These are phyloP conservation scores for Heliconius aoede DNA, from an alignment of 2,888 invertebrate species.

Conservation along the genomic window DNA sequence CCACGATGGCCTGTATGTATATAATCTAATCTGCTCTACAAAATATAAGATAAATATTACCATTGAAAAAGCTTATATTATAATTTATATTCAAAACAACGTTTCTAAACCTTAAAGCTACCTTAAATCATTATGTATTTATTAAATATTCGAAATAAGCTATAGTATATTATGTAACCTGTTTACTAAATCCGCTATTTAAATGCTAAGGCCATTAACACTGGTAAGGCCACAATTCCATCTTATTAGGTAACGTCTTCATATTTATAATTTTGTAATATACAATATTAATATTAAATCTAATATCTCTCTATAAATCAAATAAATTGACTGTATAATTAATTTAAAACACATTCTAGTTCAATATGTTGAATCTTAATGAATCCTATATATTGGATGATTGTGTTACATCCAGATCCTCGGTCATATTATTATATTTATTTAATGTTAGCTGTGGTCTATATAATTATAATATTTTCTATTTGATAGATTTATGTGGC, in stretches of 20 bases:
- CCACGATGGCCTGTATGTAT: too few relatives aligned
- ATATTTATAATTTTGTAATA: slow-evolving; percentile 40
- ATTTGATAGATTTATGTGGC: slow-evolving; percentile 15
- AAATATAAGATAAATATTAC: background rate
- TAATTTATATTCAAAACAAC: background rate
- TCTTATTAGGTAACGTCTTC: slow-evolving; percentile 38
- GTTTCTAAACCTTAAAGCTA: slow-evolving; percentile 5
- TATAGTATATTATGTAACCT: slow-evolving; percentile 40
- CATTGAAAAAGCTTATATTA: background rate
- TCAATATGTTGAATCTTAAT: slow-evolving; percentile 30
- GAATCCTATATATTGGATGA: slow-evolving; percentile 17
- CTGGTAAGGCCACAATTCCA: slow-evolving; percentile 48
- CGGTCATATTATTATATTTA: slow-evolving; percentile 11
- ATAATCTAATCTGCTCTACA: background rate
- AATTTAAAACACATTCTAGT: slow-evolving; percentile 31
- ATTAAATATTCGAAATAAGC: slow-evolving; percentile 32
- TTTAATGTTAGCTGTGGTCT: slow-evolving; percentile 13
- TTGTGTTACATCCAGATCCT: slow-evolving; percentile 9
- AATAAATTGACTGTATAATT: slow-evolving; percentile 33
- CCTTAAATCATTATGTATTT: background rate
- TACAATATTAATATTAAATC: slow-evolving; percentile 18
- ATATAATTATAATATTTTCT: slow-evolving; percentile 12
- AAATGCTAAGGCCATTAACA: slow-evolving; percentile 56
- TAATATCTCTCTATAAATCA: slow-evolving; percentile 41
- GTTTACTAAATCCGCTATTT: slow-evolving; percentile 53